These are phyloP conservation scores for Brachionus asplanchnoidis DNA, from an alignment of 1,140 invertebrate species.

Conservation along the genomic window DNA sequence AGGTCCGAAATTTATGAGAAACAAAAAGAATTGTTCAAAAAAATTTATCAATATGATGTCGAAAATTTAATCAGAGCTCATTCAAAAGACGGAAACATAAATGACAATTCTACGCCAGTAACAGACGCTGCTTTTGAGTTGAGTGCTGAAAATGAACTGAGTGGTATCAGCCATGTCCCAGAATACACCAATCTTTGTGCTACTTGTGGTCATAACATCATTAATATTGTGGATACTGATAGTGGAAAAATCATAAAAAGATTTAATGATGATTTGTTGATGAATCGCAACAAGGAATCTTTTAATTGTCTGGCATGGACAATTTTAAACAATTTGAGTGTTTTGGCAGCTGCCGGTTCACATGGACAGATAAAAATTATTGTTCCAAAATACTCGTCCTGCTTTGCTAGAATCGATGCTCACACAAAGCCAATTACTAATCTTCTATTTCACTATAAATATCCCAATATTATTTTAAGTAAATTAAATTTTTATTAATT, in stretches of 20 bases:
- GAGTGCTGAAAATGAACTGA: not conserved
- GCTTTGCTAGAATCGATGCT: constrained; percentile 38
- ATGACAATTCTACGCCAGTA: not conserved
- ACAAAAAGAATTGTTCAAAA: not conserved
- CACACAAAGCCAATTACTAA: not conserved
- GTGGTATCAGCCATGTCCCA: not conserved
- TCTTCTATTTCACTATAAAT: constrained; percentile 20
- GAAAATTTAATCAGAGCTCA: constrained; percentile 18
- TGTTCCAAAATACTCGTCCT: constrained; percentile 21
- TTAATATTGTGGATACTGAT: constrained; percentile 9
- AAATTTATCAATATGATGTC: not conserved
- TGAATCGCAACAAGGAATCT: not conserved
- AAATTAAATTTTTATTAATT: not conserved
- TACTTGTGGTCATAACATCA: constrained; percentile 35
- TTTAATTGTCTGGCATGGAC: constrained; percentile 32
- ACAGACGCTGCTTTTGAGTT: constrained; percentile 23
- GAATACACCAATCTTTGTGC: constrained; percentile 19
- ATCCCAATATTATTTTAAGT: constrained; percentile 17
- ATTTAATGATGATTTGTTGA: constrained; percentile 32
- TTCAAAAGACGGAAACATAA: constrained; percentile 36
- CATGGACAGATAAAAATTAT: constrained; percentile 39
- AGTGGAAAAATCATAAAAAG: constrained; percentile 31
- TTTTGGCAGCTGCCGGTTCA: not conserved
- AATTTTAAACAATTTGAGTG: constrained; percentile 3
- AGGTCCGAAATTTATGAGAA: not conserved